Evolutionary conservation across 2,113 vertebrate genomes (phyloP), one percentile per base, ranked within the genome.

Genomic region (Albula glossodonta): DNA sequence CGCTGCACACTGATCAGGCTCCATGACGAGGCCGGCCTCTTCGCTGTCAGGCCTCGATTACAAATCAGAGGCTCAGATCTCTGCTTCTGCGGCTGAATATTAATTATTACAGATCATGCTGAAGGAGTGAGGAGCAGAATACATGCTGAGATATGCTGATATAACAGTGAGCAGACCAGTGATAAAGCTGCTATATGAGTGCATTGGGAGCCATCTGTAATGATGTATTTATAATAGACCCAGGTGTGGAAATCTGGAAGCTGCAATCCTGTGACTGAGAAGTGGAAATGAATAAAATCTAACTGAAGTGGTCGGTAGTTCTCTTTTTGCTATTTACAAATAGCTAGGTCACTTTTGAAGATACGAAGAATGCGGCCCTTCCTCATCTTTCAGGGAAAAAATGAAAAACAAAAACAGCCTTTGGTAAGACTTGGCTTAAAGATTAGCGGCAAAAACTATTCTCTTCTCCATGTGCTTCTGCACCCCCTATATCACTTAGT

Each of bases 401-500:
- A 22, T 22, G 12, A 80, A 19, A 50, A 19, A 80, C 12, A 51
- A 13, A 6, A 12, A 5, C 51, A 48, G 41, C 41, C 50, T 66
- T 66, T 66, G 60, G 60, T 17, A 15, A 63, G 60, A 63, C 22
- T 4, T 8, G 50, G 78, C 50, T 80, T 8, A 51, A 80, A 50
- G 78, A 13, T 50, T 12, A 50, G 22, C 12, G 17, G 78, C 78
- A 6, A 50, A 51, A 22, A 41, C 41, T 17, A 19, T 51, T 79
- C 78, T 12, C 78, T 41, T 41, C 31, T 50, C 78, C 50, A 80
- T 11, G 3, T 5, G 11, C 78, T 19, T 51, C 78, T 17, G 13
- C 48, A 41, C 78, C 50, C 9, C 50, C 17, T 79, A n/a, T n/a
- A 81, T 53, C 51, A 81, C 53, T 81, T 81, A 81, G 52, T 81